A percentile compares a stretch with the other conserved stretches of the same genome.
Evolutionary conservation across 30 jellyfish, hydroid and myxozoan genomes (phyloP).

Genomic region (Aurelia aurita complex sp. Pacific): DNA sequence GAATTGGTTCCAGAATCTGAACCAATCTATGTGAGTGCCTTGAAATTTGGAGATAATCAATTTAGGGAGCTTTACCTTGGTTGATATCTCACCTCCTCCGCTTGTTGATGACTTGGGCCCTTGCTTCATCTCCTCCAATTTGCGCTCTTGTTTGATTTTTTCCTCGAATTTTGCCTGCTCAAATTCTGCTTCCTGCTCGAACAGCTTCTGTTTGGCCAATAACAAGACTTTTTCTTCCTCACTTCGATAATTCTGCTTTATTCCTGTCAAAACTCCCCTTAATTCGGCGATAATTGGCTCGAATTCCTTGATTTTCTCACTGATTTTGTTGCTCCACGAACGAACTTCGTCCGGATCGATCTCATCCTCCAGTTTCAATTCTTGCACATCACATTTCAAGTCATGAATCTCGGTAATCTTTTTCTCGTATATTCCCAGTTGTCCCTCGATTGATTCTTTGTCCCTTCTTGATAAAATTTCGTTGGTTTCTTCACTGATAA

Average conservation of each 20-base stretch:
- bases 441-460: too few relatives aligned
- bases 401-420: too few relatives aligned
- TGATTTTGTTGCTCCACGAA: too few relatives aligned
- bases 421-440: too few relatives aligned
- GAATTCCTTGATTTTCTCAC: too few relatives aligned
- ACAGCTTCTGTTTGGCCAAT: neutral
- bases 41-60: constrained; percentile 37
- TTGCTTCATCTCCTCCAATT: constrained; percentile 22
- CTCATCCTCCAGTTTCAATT: too few relatives aligned
- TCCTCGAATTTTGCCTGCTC: too few relatives aligned
- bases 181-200: too few relatives aligned
- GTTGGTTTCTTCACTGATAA: neutral
- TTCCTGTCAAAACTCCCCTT: neutral
- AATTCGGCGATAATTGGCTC: too few relatives aligned
- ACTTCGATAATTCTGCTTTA: neutral
- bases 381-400: too few relatives aligned
- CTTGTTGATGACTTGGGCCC: constrained; percentile 34
- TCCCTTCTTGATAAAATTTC: neutral
- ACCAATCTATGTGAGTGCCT: constrained; percentile 28
- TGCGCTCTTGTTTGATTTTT: constrained; percentile 8
- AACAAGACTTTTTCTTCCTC: constrained; percentile 19
- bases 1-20: too few relatives aligned
- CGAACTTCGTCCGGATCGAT: too few relatives aligned
- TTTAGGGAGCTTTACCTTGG: constrained; percentile 63
- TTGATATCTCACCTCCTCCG: constrained; percentile 20